Conservation (phyloP, 2,113 vertebrate species). For the Callorhinus ursinus region DNA sequence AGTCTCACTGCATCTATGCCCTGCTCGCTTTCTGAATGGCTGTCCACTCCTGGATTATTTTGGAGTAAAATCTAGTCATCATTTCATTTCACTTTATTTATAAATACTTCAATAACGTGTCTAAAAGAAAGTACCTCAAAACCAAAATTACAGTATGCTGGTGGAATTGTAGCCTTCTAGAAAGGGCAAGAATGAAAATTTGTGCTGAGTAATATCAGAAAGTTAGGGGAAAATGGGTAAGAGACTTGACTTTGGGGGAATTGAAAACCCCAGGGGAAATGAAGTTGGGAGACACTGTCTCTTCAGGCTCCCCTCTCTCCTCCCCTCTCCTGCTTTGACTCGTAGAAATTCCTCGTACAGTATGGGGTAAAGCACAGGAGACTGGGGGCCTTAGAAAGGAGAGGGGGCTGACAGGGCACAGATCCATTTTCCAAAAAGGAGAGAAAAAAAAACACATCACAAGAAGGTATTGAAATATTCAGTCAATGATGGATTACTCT, state of each 20-base stretch:
- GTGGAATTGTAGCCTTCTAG: not conserved
- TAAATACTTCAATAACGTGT: not conserved
- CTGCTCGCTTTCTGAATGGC: not conserved
- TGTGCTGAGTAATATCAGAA: not conserved
- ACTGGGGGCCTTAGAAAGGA: not conserved
- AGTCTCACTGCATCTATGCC: not conserved
- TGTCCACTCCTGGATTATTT: not conserved
- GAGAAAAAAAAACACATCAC: not conserved
- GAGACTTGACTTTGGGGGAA: not conserved
- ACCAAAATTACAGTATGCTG: not conserved
- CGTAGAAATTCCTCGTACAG: not conserved
- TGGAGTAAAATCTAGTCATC: not conserved
- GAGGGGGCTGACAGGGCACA: not conserved
- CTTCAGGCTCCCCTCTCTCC: not conserved
- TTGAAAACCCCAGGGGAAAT: not conserved
- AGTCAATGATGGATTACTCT: slow-evolving; percentile 40
- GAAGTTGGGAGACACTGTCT: not conserved
- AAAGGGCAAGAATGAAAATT: not conserved
- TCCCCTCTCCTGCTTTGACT: not conserved
- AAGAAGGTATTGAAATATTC: slow-evolving; percentile 4
- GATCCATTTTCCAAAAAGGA: slow-evolving; percentile 42
- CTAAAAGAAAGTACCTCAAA: slow-evolving; percentile 11
- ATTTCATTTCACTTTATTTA: slow-evolving; percentile 25
- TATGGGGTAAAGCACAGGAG: not conserved
- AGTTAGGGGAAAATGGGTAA: not conserved